A percentile compares a stretch with the other conserved stretches of the same genome.
Evolutionary conservation across 2,797 vertebrate species (phyloP).

Genomic region (Pagetopsis macropterus): DNA sequence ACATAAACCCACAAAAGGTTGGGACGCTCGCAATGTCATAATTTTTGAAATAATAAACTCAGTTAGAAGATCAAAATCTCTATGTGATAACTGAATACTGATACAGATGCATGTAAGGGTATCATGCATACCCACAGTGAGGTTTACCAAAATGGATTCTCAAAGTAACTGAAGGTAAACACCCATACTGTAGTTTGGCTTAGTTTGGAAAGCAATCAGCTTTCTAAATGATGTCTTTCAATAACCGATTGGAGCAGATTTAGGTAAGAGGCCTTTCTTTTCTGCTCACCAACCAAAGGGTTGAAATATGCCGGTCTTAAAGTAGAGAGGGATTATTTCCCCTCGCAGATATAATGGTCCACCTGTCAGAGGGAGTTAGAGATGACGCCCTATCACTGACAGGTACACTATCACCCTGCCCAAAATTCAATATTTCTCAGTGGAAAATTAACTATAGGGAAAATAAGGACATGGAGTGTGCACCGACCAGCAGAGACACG

Average conservation of each 20-base stretch:
- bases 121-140: slow-evolving; percentile 18
- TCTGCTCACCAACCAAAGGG: slow-evolving; percentile 54
- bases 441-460: slow-evolving; percentile 76
- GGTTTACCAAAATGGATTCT: slow-evolving; percentile 40
- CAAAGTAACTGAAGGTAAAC: slow-evolving; percentile 55
- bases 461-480: slow-evolving; percentile 79
- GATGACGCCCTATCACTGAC: slow-evolving; percentile 94
- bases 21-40: not conserved
- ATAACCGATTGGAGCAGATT: slow-evolving; percentile 79
- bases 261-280: slow-evolving; percentile 78
- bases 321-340: slow-evolving; percentile 88
- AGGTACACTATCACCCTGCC: slow-evolving; percentile 93
- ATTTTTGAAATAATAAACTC: slow-evolving; percentile 11
- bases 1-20: slow-evolving; percentile 1
- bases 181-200: slow-evolving; percentile 51
- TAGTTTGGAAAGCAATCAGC: slow-evolving; percentile 75
- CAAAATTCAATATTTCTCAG: slow-evolving; percentile 85
- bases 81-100: not conserved
- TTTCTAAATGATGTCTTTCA: slow-evolving; percentile 76
- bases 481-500: slow-evolving; percentile 89
- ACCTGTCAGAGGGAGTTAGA: slow-evolving; percentile 95
- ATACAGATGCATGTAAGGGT: slow-evolving; percentile 9
- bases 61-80: slow-evolving; percentile 24
- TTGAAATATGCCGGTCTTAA: slow-evolving; percentile 76
- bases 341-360: slow-evolving; percentile 90